Evolutionary conservation across 2,797 vertebrate genomes (phyloP).

Genomic region (Mastacembelus armatus): DNA sequence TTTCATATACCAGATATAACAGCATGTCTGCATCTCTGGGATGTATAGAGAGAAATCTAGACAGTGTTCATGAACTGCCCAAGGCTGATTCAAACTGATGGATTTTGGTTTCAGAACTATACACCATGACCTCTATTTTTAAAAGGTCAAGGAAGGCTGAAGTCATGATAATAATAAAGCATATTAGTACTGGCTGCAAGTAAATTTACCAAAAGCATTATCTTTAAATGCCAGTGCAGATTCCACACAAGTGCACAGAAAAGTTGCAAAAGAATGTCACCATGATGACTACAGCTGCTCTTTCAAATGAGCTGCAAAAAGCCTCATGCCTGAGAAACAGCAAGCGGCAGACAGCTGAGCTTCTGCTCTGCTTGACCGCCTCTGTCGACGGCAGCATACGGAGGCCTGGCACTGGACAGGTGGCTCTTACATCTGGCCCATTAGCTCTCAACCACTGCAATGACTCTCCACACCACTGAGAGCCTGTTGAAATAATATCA

Average conservation of each 20-base stretch:
- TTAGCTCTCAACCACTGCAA: slow-evolving; percentile 74
- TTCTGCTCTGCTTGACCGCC: slow-evolving; percentile 61
- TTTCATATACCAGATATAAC: slow-evolving; percentile 52
- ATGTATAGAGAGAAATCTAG: slow-evolving; percentile 36
- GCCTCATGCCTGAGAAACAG: slow-evolving; percentile 37
- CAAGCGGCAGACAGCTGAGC: slow-evolving; percentile 41
- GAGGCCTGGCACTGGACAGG: slow-evolving; percentile 66
- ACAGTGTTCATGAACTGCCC: slow-evolving; percentile 36
- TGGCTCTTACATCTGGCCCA: slow-evolving; percentile 80
- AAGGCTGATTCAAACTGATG: slow-evolving; percentile 43
- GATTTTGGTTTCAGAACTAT: slow-evolving; percentile 41
- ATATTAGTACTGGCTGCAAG: slow-evolving; percentile 41
- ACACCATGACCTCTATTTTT: slow-evolving; percentile 56
- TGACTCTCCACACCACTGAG: slow-evolving; percentile 68
- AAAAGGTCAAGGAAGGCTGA: slow-evolving; percentile 58
- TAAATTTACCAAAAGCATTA: slow-evolving; percentile 43
- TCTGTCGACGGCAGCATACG: slow-evolving; percentile 65
- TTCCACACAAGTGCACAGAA: slow-evolving; percentile 27
- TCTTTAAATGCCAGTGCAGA: slow-evolving; percentile 54
- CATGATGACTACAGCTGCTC: slow-evolving; percentile 42
- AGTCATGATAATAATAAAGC: slow-evolving; percentile 36
- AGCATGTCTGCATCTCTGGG: slow-evolving; percentile 18
- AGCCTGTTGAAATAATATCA: slow-evolving; percentile 76
- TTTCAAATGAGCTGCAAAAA: slow-evolving; percentile 55
- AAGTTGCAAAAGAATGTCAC: slow-evolving; percentile 46